Evolutionary conservation across 2,888 invertebrate species (phyloP), one percentile per base, ranked within the genome.

Genomic region (Arenicola marina): DNA sequence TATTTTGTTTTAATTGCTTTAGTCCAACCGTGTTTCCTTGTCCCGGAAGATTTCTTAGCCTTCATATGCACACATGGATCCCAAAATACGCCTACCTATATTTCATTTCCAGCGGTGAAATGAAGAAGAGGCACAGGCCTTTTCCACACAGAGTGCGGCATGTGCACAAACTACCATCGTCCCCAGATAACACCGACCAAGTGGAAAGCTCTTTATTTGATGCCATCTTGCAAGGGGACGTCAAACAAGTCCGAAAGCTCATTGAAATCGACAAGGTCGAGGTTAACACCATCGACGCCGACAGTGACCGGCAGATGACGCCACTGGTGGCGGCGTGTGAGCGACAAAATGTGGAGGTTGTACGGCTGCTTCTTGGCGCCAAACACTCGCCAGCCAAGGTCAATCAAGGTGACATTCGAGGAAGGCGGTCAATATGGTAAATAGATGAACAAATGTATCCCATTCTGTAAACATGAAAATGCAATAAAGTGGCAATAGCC

Each of bases 351-450:
- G 53, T 67, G n/a, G 75, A 75, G 32, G 73, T 77, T 58, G 76
- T 76, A 1, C 62, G 67, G 32, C 45, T 73, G 11, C 63, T 79
- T 32, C 62, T 79, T 34, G 70, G 67, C 31, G 71, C 71, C 28
- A 75, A 75, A 56, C 73, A 75, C 43, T 28, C 45, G 1, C 69
- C 75, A 28, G 75, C 77, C 54, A n/a, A n/a, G n/a, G 72, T 78
- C 1, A 78, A 79, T 61, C 70, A 72, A 53, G 77, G 74, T 58
- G 71, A 76, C 28, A 66, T 67, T 26, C 55, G 56, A 31, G 76
- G 77, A 1, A 68, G 70, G 48, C 63, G 75, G 59, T 74, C 79
- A n/a, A 74, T 78, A 34, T 77, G 77, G 79, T 79, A 65, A 63
- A 69, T 67, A 21, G 28, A 54, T 7, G 31, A 7, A 4, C 11